Evolutionary conservation across 2,797 vertebrate genomes (phyloP), one percentile per base, ranked within the genome.

Genomic region (Lepus townsendii): DNA sequence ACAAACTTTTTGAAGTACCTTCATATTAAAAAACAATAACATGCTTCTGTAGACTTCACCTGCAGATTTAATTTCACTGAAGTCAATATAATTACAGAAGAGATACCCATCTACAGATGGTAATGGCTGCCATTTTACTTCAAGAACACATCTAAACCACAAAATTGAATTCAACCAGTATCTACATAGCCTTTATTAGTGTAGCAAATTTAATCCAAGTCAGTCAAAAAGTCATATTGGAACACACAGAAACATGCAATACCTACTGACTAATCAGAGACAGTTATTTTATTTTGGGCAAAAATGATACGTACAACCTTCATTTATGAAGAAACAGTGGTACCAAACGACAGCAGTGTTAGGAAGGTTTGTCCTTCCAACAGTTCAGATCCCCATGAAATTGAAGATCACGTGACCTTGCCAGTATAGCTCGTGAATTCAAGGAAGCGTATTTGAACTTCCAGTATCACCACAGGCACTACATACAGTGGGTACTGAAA

Each of bases 161-260:
- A 96, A 96, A 96, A 88, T 5, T 90, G 65, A 95, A 96, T 96
- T 95, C 78, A 95, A 93, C 47, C n/a, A 94, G 4, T 83, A 93
- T 60, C 94, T 93, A 95, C 69, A 93, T 72, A 88, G 62, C 27
- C 60, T 91, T 96, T 90, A 96, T 91, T 94, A 85, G 60, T 80
- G 68, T 73, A 95, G 72, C 93, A 95, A 96, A 96, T 94, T 94
- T 90, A 95, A 95, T 97, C 84, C 90, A 73, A 95, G 71, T 76
- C 90, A 83, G 72, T 92, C 35, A 94, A 96, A 47, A 97, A 91
- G 82, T 94, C 92, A 88, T 60, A 95, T 95, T 84, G 78, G 77
- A 94, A 95, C 88, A 95, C 76, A 75, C 62, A 95, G 76, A 95
- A 95, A 95, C 75, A 95, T 50, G 80, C 95, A 96, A 91, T 71